Evolutionary conservation across 2,113 vertebrate species (phyloP).

Genomic region (Sander vitreus): DNA sequence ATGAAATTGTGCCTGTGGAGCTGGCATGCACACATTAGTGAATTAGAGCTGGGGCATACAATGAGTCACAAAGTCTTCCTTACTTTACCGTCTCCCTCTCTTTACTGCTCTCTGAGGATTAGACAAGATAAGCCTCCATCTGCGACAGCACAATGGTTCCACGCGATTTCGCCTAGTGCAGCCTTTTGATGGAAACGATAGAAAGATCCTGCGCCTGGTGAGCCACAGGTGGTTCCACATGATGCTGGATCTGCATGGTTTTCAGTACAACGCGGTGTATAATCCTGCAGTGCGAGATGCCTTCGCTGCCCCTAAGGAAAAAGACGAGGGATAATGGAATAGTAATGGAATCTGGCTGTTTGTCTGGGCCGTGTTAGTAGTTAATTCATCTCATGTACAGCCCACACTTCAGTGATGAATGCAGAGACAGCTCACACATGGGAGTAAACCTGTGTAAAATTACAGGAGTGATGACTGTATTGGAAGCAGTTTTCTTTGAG

Average conservation of each 20-base stretch:
- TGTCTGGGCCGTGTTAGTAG: constrained; percentile 27
- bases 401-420: constrained; percentile 19
- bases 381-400: constrained; percentile 35
- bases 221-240: constrained; percentile 34
- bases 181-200: neutral
- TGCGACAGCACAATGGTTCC: neutral
- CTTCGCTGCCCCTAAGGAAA: neutral
- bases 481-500: neutral
- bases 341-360: constrained; percentile 44
- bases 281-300: neutral
- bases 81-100: neutral
- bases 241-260: neutral
- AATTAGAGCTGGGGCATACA: neutral
- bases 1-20: neutral
- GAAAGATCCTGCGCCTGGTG: neutral
- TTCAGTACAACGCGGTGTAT: neutral
- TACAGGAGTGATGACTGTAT: neutral
- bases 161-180: neutral
- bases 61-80: neutral
- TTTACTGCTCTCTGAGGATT: constrained; percentile 15
- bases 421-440: constrained; percentile 22
- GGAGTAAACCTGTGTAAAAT: neutral
- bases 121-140: constrained; percentile 19
- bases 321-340: constrained; percentile 23
- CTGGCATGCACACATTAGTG: neutral